Base-by-base conservation (phyloP, 2,113 vertebrate species). In the Dipodomys merriami region DNA sequence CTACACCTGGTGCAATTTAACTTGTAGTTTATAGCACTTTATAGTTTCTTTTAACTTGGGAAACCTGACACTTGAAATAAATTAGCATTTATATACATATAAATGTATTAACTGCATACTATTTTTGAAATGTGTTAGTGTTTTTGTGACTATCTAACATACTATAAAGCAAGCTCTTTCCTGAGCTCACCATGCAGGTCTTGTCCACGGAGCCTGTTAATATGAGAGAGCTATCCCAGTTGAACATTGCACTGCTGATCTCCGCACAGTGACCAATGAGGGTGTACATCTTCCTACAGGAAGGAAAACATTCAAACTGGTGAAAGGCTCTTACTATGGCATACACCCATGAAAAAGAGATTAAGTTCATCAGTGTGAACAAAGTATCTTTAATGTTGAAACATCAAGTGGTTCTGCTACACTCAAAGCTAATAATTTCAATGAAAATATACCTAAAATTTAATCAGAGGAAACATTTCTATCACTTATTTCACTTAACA, bases 211-310 rank as follows among this genome's bases (percentile, higher is more conserved):
- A 99, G 94, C 98, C 99, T 19, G 98, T 98, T 79, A 98, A 97
- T 77, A 99, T 98, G 12, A 99, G 98, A 33, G 99, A 99, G 95
- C 98, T 99, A 92, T 99, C 98, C 99, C 99, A 99, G 97, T 98
- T 99, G 96, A 99, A 99, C 90, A 99, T 98, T 46, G 98, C 98
- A 39, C 98, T 99, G 96, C 98, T 99, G 74, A 99, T 99, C 97
- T 99, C 99, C 39, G 98, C 99, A 22, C 96, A 95, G 95, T 99
- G 99, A 22, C 99, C 99, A 19, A 97, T 97, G 95, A 99, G 96
- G 88, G 97, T 98, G 93, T 98, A 98, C 62, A 99, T 91, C 71
- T 97, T 98, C 93, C 99, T 99, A 76, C 11, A 53, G 95, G 71
- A 64, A 11, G 84, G 85, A 78, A 16, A 91, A 0, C 60, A 91